Evolutionary conservation across 2,888 invertebrate species (phyloP).

Genomic region (Pseudanteris insignis): DNA sequence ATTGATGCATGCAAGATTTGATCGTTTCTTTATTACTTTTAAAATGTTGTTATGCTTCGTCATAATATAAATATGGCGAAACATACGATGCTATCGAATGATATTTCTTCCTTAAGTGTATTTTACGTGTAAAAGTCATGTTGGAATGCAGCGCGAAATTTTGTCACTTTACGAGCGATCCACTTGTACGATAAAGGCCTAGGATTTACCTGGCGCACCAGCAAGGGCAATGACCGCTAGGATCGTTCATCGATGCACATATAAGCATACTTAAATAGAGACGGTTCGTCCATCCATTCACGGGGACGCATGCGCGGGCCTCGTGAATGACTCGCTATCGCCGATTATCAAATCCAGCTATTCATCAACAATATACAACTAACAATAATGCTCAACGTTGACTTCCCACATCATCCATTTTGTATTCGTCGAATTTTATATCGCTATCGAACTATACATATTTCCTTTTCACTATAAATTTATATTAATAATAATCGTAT

Average conservation of each 20-base stretch:
- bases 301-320: slow-evolving; percentile 37
- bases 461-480: too few relatives aligned
- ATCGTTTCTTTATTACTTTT: neutral
- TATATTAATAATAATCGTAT: too few relatives aligned
- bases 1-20: neutral
- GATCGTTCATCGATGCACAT: slow-evolving; percentile 47
- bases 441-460: too few relatives aligned
- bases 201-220: slow-evolving; percentile 27
- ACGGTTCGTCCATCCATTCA: slow-evolving; percentile 39
- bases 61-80: too few relatives aligned
- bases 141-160: slow-evolving; percentile 25
- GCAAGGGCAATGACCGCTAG: slow-evolving; percentile 41
- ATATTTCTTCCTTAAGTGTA: too few relatives aligned
- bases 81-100: too few relatives aligned
- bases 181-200: slow-evolving; percentile 18
- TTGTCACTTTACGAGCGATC: slow-evolving; percentile 23
- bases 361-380: slow-evolving; percentile 18
- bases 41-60: too few relatives aligned
- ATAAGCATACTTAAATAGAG: slow-evolving; percentile 44
- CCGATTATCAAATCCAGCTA: slow-evolving; percentile 31
- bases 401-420: too few relatives aligned
- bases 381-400: slow-evolving; percentile 2
- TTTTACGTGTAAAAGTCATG: too few relatives aligned
- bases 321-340: slow-evolving; percentile 43
- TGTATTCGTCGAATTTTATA: too few relatives aligned